Evolutionary conservation across 2,888 invertebrate genomes (phyloP).

Genomic region (Microdon myrmicae): DNA sequence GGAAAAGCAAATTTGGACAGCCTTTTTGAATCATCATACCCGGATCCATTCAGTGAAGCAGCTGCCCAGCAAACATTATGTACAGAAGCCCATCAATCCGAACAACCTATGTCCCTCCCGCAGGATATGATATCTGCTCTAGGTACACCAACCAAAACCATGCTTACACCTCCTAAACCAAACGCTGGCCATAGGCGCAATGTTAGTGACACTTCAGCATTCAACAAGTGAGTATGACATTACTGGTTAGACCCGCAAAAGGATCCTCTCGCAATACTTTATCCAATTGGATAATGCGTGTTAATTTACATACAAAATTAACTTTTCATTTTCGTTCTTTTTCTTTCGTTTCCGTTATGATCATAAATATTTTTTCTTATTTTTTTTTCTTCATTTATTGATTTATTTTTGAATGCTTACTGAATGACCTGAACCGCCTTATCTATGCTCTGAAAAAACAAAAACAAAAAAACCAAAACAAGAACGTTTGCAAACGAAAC

Average conservation of each 20-base stretch:
- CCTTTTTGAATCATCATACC: conserved; percentile 75
- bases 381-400: conserved; percentile 28
- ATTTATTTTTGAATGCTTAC: conserved; percentile 34
- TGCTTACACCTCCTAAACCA: conserved; percentile 62
- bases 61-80: conserved; percentile 47
- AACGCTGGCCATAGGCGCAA: conserved; percentile 76
- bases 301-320: too few species aligned
- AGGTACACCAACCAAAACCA: conserved; percentile 61
- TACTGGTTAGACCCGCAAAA: conserved; percentile 22
- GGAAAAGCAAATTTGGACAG: conserved; percentile 66
- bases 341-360: conserved; percentile 53
- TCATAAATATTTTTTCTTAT: too few species aligned
- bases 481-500: conserved; percentile 81
- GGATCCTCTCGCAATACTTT: conserved; percentile 31
- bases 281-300: too few species aligned
- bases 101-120: conserved; percentile 43
- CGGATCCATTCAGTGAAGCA: conserved; percentile 76
- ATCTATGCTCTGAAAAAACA: too few species aligned
- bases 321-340: conserved; percentile 12
- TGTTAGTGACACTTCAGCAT: conserved; percentile 85
- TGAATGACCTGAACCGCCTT: conserved; percentile 22
- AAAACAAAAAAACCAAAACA: conserved; percentile 58
- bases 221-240: conserved; percentile 74
- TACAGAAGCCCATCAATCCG: conserved; percentile 42
- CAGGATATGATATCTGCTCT: conserved; percentile 44